Evolutionary conservation across 2,888 invertebrate genomes (phyloP), one percentile per base, ranked within the genome.

Genomic region (Entomobrya proxima): DNA sequence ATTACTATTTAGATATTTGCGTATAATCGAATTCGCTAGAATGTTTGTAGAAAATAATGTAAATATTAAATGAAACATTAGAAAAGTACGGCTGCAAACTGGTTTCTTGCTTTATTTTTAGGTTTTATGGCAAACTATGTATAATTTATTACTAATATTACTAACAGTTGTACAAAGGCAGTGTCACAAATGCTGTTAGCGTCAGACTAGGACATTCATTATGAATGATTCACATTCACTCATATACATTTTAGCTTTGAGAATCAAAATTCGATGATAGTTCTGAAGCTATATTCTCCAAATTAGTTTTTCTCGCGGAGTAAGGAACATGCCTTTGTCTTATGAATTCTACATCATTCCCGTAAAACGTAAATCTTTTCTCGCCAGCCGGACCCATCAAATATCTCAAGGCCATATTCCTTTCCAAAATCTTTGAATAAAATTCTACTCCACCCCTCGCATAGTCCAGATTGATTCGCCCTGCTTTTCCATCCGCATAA

Each of bases 401-500:
- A 85, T 93, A 92, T 89, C 95, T 93, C 21, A 96, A 91, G 0
- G 96, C 96, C 90, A 94, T 93, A 92, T 97, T 97, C 91, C 95
- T 94, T 89, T 94, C 92, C 50, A 96, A 91, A 32, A 94, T 91
- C 92, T 96, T 96, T 32, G 94, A 93, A 91, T 96, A 97, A 92
- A 94, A 97, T 91, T 95, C 94, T 37, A 94, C 92, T 2, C 96
- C 97, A 67, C 96, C 96, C 91, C 94, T 93, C 11, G 94, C 92
- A 91, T 95, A 96, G 58, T 94, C 93, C 52, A 92, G 92, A 52
- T 94, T 94, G 81, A 95, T 91, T 37, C 93, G 91, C 87, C 94
- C 93, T 24, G 97, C 92, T 87, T 92, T 92, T 79, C 93, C 92
- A 91, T 97, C 96, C 24, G 94, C 93, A 13, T 92, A 89, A 9